Base-by-base conservation (phyloP, 2,113 vertebrate species). In the Grammomys dolichurus region DNA sequence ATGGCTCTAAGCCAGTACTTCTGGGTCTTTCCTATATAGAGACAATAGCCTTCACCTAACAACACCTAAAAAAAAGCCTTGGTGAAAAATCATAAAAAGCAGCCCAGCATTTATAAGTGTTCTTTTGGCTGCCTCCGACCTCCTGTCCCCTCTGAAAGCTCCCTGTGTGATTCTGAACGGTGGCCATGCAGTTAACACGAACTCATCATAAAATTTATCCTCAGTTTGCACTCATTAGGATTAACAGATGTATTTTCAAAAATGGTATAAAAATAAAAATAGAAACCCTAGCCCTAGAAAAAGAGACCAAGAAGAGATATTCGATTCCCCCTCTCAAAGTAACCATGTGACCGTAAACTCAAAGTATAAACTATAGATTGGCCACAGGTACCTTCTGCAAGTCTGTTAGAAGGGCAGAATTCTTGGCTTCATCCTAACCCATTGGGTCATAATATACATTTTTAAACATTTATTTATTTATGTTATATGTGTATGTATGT, bases 181-280 rank as follows among this genome's bases (percentile, higher is more conserved):
- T 60, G 26, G 43, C 24, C 60, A 54, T 31, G 60, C 89, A 81
- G 46, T 91, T 76, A 87, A 90, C 13, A 54, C 51, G 46, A 67
- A 69, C 16, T 90, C 22, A 73, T 87, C 72, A 17, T 81, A n/a
- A 87, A 60, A 78, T 33, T 87, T 89, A 33, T 84, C 95, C 33
- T 80, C 10, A 43, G 31, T 63, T 36, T 90, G 31, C 13, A 69
- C 40, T 82, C 86, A 78, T 0, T 0, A 54, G 7, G 76, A 43
- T 19, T 89, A 77, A 85, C 19, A 96, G 65, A 56, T 82, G 4
- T 40, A 31, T 65, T 93, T 94, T 80, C 43, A 43, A 40, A 92
- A 92, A 81, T 91, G 77, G 26, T 46, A 0, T n/a, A 28, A 40
- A 81, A 75, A 51, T 51, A 8, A 51, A 51, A 48, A 46, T 28